Conservation (phyloP, 2,888 invertebrate genomes). For the Sphecodes monilicornis region DNA sequence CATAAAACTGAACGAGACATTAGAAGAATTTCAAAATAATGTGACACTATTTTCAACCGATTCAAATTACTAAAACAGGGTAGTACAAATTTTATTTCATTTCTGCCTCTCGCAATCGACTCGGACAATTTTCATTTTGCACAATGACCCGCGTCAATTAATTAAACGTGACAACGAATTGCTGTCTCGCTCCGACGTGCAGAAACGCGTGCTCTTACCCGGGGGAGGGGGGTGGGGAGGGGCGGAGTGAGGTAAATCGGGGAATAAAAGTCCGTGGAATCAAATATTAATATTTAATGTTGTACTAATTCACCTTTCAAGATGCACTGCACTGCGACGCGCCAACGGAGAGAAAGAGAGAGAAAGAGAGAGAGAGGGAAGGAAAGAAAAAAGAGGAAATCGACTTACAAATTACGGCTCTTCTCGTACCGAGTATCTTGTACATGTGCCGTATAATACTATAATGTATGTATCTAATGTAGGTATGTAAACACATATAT, state of each 20-base stretch:
- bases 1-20: no score
- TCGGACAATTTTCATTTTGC: no score
- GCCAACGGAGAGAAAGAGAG: not conserved
- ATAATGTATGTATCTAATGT: constrained; percentile 68
- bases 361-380: not conserved
- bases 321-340: constrained; percentile 44
- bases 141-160: not conserved
- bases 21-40: no score
- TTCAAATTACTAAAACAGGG: no score
- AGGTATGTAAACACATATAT: constrained; percentile 62
- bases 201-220: not conserved
- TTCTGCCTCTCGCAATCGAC: not conserved
- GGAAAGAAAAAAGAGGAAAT: constrained; percentile 59
- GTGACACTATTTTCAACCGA: no score
- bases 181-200: not conserved
- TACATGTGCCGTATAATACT: constrained; percentile 65
- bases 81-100: no score
- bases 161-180: not conserved
- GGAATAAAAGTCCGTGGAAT: not conserved
- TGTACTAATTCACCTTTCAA: constrained; percentile 46
- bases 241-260: not conserved
- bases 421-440: constrained; percentile 64
- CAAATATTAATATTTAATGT: constrained; percentile 44
- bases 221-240: not conserved
- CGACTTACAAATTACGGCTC: constrained; percentile 69